Percentiles rank a stretch among this genome's conserved stretches.
Conservation (phyloP, 2,113 vertebrate genomes). For the Anarrhichthys ocellatus region DNA sequence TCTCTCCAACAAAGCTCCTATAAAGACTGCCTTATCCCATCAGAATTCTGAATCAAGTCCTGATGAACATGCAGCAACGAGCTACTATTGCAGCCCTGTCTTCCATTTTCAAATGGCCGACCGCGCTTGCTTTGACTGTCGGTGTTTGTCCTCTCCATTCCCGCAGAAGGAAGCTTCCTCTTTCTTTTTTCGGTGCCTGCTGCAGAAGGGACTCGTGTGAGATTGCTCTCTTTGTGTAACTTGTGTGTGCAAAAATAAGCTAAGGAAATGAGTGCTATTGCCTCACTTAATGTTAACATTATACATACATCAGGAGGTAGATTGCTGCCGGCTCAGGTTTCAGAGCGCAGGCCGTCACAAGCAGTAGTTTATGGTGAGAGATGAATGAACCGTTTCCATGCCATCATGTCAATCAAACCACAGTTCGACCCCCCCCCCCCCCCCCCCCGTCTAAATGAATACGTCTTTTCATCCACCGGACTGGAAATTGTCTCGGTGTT, state of each 20-base stretch:
- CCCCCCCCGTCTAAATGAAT: constrained; percentile 35
- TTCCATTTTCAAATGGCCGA: constrained; percentile 44
- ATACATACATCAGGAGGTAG: constrained; percentile 65
- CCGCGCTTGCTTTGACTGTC: constrained; percentile 36
- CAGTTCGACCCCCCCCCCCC: constrained; percentile 15
- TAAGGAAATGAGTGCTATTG: constrained; percentile 75
- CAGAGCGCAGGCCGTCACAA: constrained; percentile 42
- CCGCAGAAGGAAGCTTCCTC: constrained; percentile 66
- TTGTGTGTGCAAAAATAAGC: constrained; percentile 78
- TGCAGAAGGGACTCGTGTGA: constrained; percentile 74
- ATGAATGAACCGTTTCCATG: constrained; percentile 67
- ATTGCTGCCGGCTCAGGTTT: constrained; percentile 62
- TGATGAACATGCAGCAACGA: constrained; percentile 35
- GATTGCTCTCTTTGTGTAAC: constrained; percentile 76
- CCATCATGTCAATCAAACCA: constrained; percentile 62
- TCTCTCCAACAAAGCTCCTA: background rate
- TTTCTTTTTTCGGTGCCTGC: constrained; percentile 51
- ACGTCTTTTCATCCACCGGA: constrained; percentile 45
- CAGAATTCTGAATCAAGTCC: constrained; percentile 15
- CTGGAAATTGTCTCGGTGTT: constrained; percentile 39
- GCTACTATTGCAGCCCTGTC: constrained; percentile 20
- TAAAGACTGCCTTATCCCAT: background rate
- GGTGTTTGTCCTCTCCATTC: constrained; percentile 63
- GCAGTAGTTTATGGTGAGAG: constrained; percentile 32
- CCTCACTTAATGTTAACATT: constrained; percentile 73